Percentiles rank a stretch among this genome's conserved stretches.
phyloP scores from a whole-genome alignment of 2,113 vertebrate genomes.

The Prolemur simus region DNA sequence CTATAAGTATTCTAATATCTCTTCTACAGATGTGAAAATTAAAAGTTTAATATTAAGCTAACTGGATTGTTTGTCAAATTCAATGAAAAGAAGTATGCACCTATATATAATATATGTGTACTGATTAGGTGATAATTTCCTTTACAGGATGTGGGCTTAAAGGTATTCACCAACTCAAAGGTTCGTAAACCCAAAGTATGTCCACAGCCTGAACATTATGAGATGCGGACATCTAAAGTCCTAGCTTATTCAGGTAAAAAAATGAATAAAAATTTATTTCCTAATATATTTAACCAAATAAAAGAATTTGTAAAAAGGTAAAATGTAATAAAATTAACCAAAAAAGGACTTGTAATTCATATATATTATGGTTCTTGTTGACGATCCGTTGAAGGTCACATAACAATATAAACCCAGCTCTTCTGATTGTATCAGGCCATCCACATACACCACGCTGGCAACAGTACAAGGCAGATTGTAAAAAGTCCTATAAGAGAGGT shows the following conservation, averaged over 20 bases:
- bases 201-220: rapidly evolving
- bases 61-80: background rate
- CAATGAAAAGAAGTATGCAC: background rate
- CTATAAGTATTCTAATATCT: background rate
- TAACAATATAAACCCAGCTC: background rate
- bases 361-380: background rate
- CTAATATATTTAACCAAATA: background rate
- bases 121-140: slow-evolving; percentile 65
- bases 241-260: slow-evolving; percentile 18
- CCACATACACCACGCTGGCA: background rate
- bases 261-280: background rate
- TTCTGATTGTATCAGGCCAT: background rate
- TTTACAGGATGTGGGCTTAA: slow-evolving; percentile 83
- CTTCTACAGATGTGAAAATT: background rate
- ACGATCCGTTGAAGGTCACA: background rate
- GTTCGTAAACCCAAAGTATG: slow-evolving; percentile 79
- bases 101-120: background rate
- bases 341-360: background rate
- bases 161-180: slow-evolving; percentile 83
- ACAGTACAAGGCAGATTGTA: background rate
- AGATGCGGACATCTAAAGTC: rapidly evolving
- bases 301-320: background rate
- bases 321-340: background rate
- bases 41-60: slow-evolving; percentile 27
- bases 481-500: background rate